Conservation (phyloP, 2,113 vertebrate species). For the Cynocephalus volans region DNA sequence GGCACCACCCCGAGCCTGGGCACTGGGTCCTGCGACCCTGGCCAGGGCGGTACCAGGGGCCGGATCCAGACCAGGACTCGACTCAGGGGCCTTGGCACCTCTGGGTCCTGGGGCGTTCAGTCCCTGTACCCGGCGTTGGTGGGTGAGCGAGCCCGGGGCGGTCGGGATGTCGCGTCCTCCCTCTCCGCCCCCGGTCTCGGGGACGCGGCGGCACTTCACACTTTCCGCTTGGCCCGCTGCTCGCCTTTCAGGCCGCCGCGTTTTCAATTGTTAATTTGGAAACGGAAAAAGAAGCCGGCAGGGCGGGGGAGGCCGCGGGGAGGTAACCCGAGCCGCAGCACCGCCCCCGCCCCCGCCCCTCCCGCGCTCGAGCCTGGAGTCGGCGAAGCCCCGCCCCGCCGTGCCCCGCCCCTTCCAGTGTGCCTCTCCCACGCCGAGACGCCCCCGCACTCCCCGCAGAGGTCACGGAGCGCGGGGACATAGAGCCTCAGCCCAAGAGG, state of each 20-base stretch:
- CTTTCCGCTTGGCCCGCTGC: conserved; percentile 87
- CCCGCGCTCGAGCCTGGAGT: not conserved
- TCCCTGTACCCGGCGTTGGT: not conserved
- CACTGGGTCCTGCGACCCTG: conserved; percentile 22
- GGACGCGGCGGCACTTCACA: conserved; percentile 83
- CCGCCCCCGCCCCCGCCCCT: conserved; percentile 36
- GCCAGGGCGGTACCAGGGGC: not conserved
- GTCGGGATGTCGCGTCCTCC: conserved; percentile 45
- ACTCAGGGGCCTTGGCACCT: not conserved
- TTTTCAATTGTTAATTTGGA: conserved; percentile 86
- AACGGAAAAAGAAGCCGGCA: conserved; percentile 83
- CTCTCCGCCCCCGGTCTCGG: conserved; percentile 43
- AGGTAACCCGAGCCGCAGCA: conserved; percentile 71
- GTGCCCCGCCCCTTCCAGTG: not conserved
- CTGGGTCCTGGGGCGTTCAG: not conserved
- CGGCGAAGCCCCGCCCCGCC: not conserved
- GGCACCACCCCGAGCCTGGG: conserved; percentile 54
- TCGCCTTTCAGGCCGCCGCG: conserved; percentile 83
- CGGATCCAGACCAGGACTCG: not conserved
- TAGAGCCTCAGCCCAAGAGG: fast-evolving
- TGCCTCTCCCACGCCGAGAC: not conserved
- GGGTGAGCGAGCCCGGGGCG: not conserved
- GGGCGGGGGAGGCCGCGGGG: conserved; percentile 60
- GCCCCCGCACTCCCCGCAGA: too few relatives aligned
- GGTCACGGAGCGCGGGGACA: fast-evolving